A percentile compares a stretch with the other conserved stretches of the same genome.
Evolutionary conservation across 2,888 invertebrate species (phyloP).

Genomic region (Myathropa florea): DNA sequence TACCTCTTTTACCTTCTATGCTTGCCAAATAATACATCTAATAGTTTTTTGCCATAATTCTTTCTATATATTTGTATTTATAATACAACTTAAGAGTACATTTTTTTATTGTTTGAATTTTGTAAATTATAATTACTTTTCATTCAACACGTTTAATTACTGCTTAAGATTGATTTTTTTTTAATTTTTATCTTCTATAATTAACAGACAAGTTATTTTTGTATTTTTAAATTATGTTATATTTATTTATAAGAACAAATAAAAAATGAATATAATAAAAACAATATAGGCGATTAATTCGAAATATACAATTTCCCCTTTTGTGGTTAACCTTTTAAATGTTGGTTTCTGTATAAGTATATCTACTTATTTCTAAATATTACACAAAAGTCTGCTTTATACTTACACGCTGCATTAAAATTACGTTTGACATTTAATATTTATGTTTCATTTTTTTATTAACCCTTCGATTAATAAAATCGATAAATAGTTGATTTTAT

Average conservation of each 20-base stretch:
- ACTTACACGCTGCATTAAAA: constrained; percentile 53
- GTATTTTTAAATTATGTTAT: constrained; percentile 48
- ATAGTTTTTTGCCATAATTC: constrained; percentile 64
- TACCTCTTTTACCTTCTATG: neutral
- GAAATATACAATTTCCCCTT: constrained; percentile 55
- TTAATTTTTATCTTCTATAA: constrained; percentile 54
- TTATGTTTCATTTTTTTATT: constrained; percentile 38
- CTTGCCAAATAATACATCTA: constrained; percentile 10
- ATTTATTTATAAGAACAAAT: constrained; percentile 58
- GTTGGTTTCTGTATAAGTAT: constrained; percentile 35
- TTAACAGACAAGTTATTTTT: constrained; percentile 67
- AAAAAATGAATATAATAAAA: constrained; percentile 65
- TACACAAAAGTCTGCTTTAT: constrained; percentile 65
- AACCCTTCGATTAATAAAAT: constrained; percentile 54
- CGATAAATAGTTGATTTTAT: constrained; percentile 44
- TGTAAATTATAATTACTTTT: constrained; percentile 64
- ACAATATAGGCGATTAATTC: constrained; percentile 65
- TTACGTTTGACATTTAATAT: constrained; percentile 54
- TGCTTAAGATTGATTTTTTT: constrained; percentile 70
- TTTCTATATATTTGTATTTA: constrained; percentile 71
- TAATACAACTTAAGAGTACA: constrained; percentile 70
- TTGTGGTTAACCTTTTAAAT: constrained; percentile 58
- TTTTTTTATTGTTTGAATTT: constrained; percentile 61
- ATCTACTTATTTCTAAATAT: constrained; percentile 63
- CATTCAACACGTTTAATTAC: constrained; percentile 61